These are phyloP conservation scores for Phengaris arion DNA, from an alignment of 2,888 invertebrate species.

Conservation along the genomic window DNA sequence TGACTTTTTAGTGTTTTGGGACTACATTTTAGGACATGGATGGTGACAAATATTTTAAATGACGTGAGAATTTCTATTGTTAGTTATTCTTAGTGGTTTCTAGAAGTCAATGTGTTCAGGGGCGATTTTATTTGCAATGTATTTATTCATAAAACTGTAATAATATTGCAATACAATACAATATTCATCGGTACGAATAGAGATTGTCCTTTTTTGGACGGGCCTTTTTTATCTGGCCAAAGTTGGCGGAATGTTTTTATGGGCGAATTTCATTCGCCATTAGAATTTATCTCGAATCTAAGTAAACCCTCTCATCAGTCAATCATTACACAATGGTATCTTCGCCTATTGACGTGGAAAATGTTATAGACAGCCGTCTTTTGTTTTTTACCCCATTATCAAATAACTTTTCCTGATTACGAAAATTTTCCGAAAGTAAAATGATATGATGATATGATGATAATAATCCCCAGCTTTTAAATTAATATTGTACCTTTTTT, in stretches of 20 bases:
- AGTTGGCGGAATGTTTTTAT: background rate
- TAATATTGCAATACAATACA: too few relatives aligned
- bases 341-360: background rate
- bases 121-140: too few relatives aligned
- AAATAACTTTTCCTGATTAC: background rate
- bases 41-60: too few relatives aligned
- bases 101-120: too few relatives aligned
- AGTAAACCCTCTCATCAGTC: constrained; percentile 4
- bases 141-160: too few relatives aligned
- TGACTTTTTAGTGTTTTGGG: background rate
- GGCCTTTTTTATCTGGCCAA: constrained; percentile 1
- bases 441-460: too few relatives aligned
- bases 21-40: background rate
- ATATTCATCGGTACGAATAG: background rate
- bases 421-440: background rate
- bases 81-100: too few relatives aligned
- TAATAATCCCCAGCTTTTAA: too few relatives aligned
- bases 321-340: constrained; percentile 19
- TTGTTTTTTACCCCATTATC: background rate
- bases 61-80: too few relatives aligned
- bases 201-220: background rate
- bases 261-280: background rate
- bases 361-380: constrained; percentile 4
- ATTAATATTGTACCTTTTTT: too few relatives aligned
- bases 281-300: constrained; percentile 8